Evolutionary conservation across 1,140 invertebrate genomes (phyloP).

Genomic region (Zaprionus davidi): DNA sequence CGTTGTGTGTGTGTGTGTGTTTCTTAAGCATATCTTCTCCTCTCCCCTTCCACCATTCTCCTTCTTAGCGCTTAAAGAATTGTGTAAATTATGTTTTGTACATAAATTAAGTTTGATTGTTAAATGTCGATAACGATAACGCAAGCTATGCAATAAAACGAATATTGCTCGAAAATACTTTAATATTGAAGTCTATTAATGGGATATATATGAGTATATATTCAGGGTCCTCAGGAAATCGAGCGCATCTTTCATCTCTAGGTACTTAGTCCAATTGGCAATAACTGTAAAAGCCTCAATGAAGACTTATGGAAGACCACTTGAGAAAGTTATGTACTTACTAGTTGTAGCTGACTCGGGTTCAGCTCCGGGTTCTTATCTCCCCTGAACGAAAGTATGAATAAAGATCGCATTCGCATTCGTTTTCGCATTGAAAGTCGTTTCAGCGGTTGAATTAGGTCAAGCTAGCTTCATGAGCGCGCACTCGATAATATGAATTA

Average conservation of each 20-base stretch:
- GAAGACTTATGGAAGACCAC: not conserved
- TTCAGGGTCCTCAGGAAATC: not conserved
- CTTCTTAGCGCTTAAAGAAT: conserved; percentile 61
- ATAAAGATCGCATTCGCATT: not conserved
- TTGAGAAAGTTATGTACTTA: not conserved
- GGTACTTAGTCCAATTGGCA: not conserved
- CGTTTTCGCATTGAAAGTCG: no score
- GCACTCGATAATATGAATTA: not conserved
- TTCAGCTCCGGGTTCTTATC: not conserved
- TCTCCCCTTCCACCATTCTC: conserved; percentile 7
- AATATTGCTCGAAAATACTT: conserved; percentile 64
- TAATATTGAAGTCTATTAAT: not conserved
- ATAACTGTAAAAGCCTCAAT: not conserved
- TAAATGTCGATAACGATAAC: conserved; percentile 62
- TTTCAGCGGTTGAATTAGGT: no score
- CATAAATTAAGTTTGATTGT: conserved; percentile 68
- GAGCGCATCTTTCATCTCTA: conserved; percentile 14
- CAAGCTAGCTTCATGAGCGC: not conserved
- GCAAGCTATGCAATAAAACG: conserved; percentile 75
- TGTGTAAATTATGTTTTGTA: conserved; percentile 68
- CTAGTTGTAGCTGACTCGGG: not conserved
- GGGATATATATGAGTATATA: not conserved
- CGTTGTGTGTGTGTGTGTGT: conserved; percentile 22
- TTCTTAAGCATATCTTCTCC: conserved; percentile 38
- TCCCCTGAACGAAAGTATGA: not conserved